Conservation (phyloP, 2,888 invertebrate genomes). For the Macroteleia sp. region DNA sequence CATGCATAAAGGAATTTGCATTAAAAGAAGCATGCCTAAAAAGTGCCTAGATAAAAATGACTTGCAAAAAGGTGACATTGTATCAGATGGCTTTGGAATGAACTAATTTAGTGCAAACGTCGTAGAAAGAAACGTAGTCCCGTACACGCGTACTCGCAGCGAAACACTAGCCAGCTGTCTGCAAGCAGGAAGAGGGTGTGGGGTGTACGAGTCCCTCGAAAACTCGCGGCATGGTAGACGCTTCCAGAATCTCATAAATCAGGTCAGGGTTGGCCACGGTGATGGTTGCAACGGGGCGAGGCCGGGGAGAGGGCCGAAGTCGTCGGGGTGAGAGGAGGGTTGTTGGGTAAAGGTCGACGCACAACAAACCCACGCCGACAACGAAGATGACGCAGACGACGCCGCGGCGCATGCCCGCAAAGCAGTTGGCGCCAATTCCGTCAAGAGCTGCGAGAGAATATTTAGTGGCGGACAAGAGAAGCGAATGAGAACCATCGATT, state of each 20-base stretch:
- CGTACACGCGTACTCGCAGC: slow-evolving; percentile 62
- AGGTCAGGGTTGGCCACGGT: slow-evolving; percentile 84
- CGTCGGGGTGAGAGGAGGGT: slow-evolving; percentile 70
- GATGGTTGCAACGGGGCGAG: slow-evolving; percentile 75
- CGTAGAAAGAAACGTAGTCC: slow-evolving; percentile 38
- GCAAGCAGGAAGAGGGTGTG: slow-evolving; percentile 52
- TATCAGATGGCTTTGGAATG: slow-evolving; percentile 53
- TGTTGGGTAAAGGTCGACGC: slow-evolving; percentile 82
- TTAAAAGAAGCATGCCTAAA: slow-evolving; percentile 41
- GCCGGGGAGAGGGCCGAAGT: slow-evolving; percentile 70
- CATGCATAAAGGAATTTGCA: slow-evolving; percentile 47
- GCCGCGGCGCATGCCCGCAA: slow-evolving; percentile 77
- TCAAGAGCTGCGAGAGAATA: slow-evolving; percentile 54
- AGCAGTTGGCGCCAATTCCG: slow-evolving; percentile 80
- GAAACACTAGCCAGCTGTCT: slow-evolving; percentile 81
- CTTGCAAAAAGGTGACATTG: slow-evolving; percentile 37
- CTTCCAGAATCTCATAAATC: slow-evolving; percentile 87
- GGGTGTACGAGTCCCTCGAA: slow-evolving; percentile 69
- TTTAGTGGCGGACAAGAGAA: slow-evolving; percentile 27
- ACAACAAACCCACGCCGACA: slow-evolving; percentile 76
- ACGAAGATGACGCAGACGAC: slow-evolving; percentile 59
- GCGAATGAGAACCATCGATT: slow-evolving; percentile 35
- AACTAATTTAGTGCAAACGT: slow-evolving; percentile 55
- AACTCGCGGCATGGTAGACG: slow-evolving; percentile 83
- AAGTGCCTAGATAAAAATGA: slow-evolving; percentile 46